These are phyloP conservation scores for Lasioglossum morio DNA, from an alignment of 2,888 invertebrate species.

Conservation along the genomic window DNA sequence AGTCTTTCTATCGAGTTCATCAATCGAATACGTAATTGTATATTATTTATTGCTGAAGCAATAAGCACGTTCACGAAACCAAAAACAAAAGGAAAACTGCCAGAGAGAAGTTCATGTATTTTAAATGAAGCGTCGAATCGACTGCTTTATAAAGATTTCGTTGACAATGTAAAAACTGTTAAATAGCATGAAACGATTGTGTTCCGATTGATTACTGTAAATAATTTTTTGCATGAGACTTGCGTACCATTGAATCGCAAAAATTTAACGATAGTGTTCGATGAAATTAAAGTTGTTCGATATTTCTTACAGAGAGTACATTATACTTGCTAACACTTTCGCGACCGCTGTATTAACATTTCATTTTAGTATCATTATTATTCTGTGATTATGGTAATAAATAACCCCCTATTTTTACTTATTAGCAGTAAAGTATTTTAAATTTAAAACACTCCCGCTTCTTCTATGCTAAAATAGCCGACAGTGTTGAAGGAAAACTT, in stretches of 20 bases:
- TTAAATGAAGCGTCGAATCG: slow-evolving; percentile 4
- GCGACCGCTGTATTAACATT: background rate
- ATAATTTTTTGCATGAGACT: slow-evolving; percentile 23
- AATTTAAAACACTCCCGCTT: background rate
- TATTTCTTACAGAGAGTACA: background rate
- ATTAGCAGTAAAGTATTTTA: background rate
- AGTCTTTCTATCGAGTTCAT: slow-evolving; percentile 17
- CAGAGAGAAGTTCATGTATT: slow-evolving; percentile 34
- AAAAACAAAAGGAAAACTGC: slow-evolving; percentile 40
- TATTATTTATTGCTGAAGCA: background rate
- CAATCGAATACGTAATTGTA: background rate
- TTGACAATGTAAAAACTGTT: slow-evolving; percentile 37
- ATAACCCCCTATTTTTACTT: background rate
- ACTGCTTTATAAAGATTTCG: slow-evolving; percentile 6
- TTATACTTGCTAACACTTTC: background rate
- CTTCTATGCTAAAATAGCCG: background rate
- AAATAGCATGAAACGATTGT: slow-evolving; percentile 3
- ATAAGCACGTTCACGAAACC: background rate
- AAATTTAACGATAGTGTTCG: background rate
- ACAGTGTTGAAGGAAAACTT: background rate
- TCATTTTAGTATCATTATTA: background rate
- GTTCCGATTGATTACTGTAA: slow-evolving; percentile 21
- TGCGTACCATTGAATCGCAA: background rate
- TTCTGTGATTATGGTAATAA: background rate
- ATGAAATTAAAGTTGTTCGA: background rate